Percentiles rank a stretch among this genome's conserved stretches.
Conservation (phyloP, 1,140 invertebrate genomes). For the Bombyx mori region ASM3026992v2 NC_085111.1:18704001-18704500, state of each 20-base stretch:
- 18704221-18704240: constrained; percentile 33
- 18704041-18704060: no score
- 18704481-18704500: no score
- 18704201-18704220: constrained; percentile 71
- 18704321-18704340: not conserved
- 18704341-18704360: not conserved
- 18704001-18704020: no score
- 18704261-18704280: not conserved
- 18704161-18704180: constrained; percentile 59
- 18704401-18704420: no score
- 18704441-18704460: no score
- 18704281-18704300: not conserved
- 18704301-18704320: not conserved
- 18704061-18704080: not conserved
- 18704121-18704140: constrained; percentile 34
- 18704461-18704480: no score
- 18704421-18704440: no score
- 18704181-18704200: constrained; percentile 71
- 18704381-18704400: no score
- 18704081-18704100: constrained; percentile 16
- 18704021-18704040: no score
- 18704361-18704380: not conserved
- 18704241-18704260: not conserved
- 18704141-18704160: constrained; percentile 44
- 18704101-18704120: constrained; percentile 33